Evolutionary conservation across 1,140 invertebrate species (phyloP).

Genomic region (Drosophila pruinosa): DNA sequence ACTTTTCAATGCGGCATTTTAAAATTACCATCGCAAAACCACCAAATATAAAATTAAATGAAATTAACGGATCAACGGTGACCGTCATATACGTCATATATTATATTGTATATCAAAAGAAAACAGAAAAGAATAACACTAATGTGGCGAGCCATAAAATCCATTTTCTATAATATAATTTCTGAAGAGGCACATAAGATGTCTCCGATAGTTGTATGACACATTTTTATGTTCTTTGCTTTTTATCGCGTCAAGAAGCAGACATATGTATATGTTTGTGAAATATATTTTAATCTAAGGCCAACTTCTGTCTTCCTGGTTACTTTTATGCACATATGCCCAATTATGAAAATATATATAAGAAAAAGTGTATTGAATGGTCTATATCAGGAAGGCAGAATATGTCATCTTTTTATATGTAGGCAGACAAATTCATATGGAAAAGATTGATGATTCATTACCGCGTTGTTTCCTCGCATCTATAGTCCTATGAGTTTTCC

Average conservation of each 20-base stretch:
- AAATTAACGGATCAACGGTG: no score
- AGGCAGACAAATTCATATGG: not conserved
- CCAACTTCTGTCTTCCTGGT: no score
- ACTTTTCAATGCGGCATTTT: no score
- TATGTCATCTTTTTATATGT: not conserved
- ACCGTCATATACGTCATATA: no score
- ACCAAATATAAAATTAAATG: no score
- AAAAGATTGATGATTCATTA: constrained; percentile 47
- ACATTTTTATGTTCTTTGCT: not conserved
- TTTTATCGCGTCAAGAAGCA: not conserved
- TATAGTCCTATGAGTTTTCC: constrained; percentile 16
- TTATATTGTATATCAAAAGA: not conserved
- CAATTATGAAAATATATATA: no score
- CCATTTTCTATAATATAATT: constrained; percentile 41
- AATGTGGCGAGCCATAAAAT: constrained; percentile 29
- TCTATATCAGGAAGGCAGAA: not conserved
- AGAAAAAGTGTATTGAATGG: constrained; percentile 5
- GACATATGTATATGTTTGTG: not conserved
- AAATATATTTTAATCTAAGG: no score
- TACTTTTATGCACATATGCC: no score
- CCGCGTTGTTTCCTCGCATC: constrained; percentile 11
- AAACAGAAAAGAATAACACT: not conserved
- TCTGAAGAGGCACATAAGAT: constrained; percentile 38
- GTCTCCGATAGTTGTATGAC: constrained; percentile 39
- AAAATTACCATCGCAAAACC: no score